A percentile compares a stretch with the other conserved stretches of the same genome.
Conservation (phyloP, 2,888 invertebrate species). For the Nemapogon koenigi region DNA sequence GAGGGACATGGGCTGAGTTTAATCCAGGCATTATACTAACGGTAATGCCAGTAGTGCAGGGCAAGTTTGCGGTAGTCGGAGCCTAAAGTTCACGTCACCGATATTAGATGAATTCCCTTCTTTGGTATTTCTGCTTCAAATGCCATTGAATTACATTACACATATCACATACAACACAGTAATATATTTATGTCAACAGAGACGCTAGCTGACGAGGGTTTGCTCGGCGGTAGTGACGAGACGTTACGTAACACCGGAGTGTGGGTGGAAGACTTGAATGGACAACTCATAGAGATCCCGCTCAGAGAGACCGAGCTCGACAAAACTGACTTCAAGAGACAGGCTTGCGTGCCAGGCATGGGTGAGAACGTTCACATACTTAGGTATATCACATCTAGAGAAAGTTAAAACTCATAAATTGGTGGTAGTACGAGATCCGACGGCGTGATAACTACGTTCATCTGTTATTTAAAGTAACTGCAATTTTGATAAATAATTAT, state of each 20-base stretch:
- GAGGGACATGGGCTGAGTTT: too few species aligned
- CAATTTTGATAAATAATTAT: too few species aligned
- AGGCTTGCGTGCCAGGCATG: conserved; percentile 41
- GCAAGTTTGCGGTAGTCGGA: too few species aligned
- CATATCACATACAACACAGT: neutral
- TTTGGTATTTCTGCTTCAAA: neutral
- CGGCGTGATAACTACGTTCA: too few species aligned
- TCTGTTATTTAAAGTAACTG: too few species aligned
- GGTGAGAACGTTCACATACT: conserved; percentile 23
- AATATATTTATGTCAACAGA: conserved; percentile 16
- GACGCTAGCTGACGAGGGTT: conserved; percentile 18
- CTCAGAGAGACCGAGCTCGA: conserved; percentile 16
- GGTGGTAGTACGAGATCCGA: neutral
- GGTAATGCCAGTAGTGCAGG: too few species aligned
- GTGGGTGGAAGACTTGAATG: conserved; percentile 25
- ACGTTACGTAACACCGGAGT: conserved; percentile 22
- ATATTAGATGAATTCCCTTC: neutral
- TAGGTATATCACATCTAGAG: neutral
- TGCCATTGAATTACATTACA: neutral
- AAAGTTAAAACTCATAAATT: neutral
- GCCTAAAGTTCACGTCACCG: neutral
- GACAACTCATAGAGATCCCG: conserved; percentile 21
- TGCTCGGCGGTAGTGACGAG: conserved; percentile 16
- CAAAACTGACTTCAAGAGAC: conserved; percentile 26
- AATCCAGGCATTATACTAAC: too few species aligned